Base-by-base conservation (phyloP, 2,797 vertebrate genomes). In the Pseudopleuronectes americanus region DNA sequence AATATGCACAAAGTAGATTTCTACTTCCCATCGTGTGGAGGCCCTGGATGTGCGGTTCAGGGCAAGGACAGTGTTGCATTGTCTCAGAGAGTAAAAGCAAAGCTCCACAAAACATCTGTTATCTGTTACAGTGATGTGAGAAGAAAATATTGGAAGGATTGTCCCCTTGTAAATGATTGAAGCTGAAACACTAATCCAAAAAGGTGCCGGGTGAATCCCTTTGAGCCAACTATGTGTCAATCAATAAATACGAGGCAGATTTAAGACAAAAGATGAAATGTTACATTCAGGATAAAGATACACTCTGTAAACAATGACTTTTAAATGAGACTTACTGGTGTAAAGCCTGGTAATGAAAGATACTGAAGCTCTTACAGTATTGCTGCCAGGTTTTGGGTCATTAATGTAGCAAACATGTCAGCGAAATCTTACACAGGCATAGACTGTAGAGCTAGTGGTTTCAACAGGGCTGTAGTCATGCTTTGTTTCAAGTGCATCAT, bases 251-350 rank as follows among this genome's bases (percentile, higher is more conserved):
- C 76, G 78, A 81, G 60, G 62, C 57, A 60, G 69, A 12, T 17
- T 69, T 66, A 28, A 71, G 87, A 84, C 76, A 77, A 81, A 83
- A 85, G 78, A 82, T 84, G 84, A 79, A 65, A 87, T 47, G n/a
- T 43, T 43, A 17, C 13, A 6, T 43, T 12, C 3, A 67, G 78
- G 68, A 68, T 56, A 80, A 71, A 70, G 64, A 43, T 21, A 54
- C 36, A 80, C 58, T 49, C 8, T 31, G 41, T 53, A 73, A 80
- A 77, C 61, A 72, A 4, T 64, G 51, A 41, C 16, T 43, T 56
- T 74, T 56, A n/a, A 81, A 66, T 65, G 22, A 41, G 10, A 41
- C 13, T 41, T 1, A 69, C 31, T 6, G 6, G 2, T 22, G 16
- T 49, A 9, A n/a, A 49, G 19, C 1, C 2, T 21, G n/a, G 8